phyloP scores from a whole-genome alignment of 2,113 vertebrate genomes.

The Colius striatus region DNA sequence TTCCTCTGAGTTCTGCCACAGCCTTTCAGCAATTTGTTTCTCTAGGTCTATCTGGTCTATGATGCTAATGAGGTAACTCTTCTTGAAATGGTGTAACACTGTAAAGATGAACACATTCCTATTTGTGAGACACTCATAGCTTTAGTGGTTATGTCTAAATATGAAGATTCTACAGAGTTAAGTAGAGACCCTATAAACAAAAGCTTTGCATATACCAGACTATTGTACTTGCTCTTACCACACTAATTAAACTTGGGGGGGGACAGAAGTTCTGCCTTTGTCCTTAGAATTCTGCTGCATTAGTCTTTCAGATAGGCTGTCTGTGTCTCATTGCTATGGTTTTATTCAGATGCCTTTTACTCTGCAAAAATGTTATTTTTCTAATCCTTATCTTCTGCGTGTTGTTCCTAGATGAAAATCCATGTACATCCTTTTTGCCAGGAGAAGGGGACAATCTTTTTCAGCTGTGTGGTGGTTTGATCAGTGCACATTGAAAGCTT shows the following conservation, averaged over 20 bases:
- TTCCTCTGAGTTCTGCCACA: not conserved
- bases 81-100: not conserved
- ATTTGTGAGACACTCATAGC: not conserved
- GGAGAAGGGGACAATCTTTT: not conserved
- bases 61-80: not conserved
- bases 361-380: not conserved
- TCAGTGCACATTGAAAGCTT: not conserved
- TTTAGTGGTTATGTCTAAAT: not conserved
- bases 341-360: not conserved
- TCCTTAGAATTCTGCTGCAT: not conserved
- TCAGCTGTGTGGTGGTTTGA: not conserved
- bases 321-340: not conserved
- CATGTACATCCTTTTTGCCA: not conserved
- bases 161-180: not conserved
- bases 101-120: not conserved
- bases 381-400: conserved; percentile 5
- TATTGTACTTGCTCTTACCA: not conserved
- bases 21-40: not conserved
- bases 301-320: not conserved
- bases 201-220: not conserved
- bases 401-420: not conserved
- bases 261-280: not conserved
- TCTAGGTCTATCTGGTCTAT: not conserved
- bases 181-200: not conserved
- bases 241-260: not conserved